A percentile compares a stretch with the other conserved stretches of the same genome.
Evolutionary conservation across 2,888 invertebrate genomes (phyloP).

Genomic region (Thereva unica): DNA sequence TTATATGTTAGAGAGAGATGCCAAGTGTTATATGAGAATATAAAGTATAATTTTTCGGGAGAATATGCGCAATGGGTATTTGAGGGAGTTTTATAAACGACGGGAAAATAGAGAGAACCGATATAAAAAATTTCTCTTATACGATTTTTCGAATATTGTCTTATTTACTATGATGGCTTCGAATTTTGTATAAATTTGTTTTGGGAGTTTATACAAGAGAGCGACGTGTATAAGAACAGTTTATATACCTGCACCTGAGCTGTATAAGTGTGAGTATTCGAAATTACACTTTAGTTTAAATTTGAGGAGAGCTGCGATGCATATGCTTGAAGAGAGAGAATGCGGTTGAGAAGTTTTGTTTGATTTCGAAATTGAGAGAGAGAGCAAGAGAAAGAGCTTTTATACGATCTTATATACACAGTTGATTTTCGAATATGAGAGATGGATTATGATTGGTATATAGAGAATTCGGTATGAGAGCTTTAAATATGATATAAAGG

Average conservation of each 20-base stretch:
- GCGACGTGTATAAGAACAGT: too few species aligned
- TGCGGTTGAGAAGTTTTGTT: not conserved
- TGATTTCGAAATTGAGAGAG: not conserved
- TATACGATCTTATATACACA: not conserved
- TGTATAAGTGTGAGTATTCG: too few species aligned
- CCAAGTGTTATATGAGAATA: constrained; percentile 3
- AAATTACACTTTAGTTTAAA: too few species aligned
- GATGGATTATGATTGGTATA: constrained; percentile 7
- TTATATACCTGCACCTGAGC: too few species aligned
- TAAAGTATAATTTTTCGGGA: not conserved
- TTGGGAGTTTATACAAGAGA: too few species aligned
- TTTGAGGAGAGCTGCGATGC: too few species aligned
- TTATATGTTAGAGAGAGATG: constrained; percentile 37
- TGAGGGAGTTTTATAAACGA: not conserved
- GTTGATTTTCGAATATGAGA: constrained; percentile 24
- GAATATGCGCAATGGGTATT: too few species aligned
- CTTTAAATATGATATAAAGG: not conserved
- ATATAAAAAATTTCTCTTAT: constrained; percentile 16
- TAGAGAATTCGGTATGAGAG: constrained; percentile 12
- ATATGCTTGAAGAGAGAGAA: too few species aligned
- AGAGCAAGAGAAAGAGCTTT: not conserved
- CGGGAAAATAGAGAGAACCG: not conserved
- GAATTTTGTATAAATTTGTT: too few species aligned
- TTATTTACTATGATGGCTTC: not conserved
- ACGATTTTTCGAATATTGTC: constrained; percentile 22